Base-by-base conservation (phyloP, 2,797 vertebrate genomes). In the Avahi laniger region DNA sequence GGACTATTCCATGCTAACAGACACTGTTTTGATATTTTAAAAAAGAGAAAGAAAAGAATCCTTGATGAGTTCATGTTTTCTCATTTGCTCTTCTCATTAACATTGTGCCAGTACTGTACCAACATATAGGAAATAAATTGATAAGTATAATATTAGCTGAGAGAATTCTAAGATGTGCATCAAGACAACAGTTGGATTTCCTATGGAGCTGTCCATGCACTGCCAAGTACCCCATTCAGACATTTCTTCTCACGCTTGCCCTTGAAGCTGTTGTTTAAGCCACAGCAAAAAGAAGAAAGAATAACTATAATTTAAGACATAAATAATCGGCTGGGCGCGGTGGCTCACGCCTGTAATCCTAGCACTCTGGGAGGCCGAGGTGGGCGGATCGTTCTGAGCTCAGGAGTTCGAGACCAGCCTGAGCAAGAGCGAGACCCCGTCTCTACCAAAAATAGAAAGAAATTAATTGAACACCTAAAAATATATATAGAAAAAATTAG, bases 231-330 rank as follows among this genome's bases (percentile, higher is more conserved):
- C 11, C 28, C 46, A 67, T 65, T 91, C 59, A 38, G 72, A 89
- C 52, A 69, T 86, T 82, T 41, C 4, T 65, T 89, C 95, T 67
- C 33, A 61, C 7, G 52, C 46, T 93, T 92, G 88, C 48, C 50
- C 67, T 93, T 93, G 86, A 92, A 96, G 76, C 4, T 78, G 46
- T 88, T 94, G 78, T 90, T 95, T 41, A 93, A 87, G 46, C 30
- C 24, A 84, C 17, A 87, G 48, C 8, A 65, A 82, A 92, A 93
- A 78, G 15, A 80, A 93, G 28, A 69, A 52, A 50, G 30, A 79
- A 82, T 1, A 91, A 61, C 38, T 92, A 54, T 85, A 90, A 94
- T 88, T 85, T 93, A 92, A 81, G 92, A 30, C 67, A 79, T 78
- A 57, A 90, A 90, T 87, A 92, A 94, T 84, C 43, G n/a, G n/a